phyloP scores from a whole-genome alignment of 2,113 vertebrate genomes.

The Malurus cyaneus region DNA sequence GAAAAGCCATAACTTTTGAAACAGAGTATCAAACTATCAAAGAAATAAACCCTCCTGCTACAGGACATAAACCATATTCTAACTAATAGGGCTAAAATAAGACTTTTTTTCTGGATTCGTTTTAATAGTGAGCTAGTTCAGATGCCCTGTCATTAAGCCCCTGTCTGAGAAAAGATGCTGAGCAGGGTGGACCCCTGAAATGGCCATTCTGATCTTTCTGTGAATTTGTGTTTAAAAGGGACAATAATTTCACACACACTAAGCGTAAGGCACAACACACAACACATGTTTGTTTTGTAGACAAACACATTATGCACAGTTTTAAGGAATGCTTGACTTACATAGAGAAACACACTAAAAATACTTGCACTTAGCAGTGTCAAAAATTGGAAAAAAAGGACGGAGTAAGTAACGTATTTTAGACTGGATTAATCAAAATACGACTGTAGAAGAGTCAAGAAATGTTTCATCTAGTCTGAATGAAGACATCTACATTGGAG shows the following conservation, averaged over 20 bases:
- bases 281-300: background rate
- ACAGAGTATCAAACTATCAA: background rate
- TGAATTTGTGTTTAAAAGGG: background rate
- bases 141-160: background rate
- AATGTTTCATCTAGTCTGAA: background rate
- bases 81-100: background rate
- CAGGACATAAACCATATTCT: background rate
- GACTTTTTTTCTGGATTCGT: background rate
- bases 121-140: background rate
- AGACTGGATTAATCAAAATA: background rate
- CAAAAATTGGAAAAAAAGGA: background rate
- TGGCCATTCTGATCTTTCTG: background rate
- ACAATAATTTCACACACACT: background rate
- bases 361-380: background rate
- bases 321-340: background rate
- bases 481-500: background rate
- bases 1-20: background rate
- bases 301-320: background rate
- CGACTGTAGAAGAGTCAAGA: background rate
- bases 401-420: background rate
- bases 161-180: background rate
- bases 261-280: background rate
- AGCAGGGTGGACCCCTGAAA: background rate
- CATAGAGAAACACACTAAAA: background rate
- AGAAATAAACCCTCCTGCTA: background rate